Evolutionary conservation across 2,797 vertebrate species (phyloP).

Genomic region (Cyprinella venusta): DNA sequence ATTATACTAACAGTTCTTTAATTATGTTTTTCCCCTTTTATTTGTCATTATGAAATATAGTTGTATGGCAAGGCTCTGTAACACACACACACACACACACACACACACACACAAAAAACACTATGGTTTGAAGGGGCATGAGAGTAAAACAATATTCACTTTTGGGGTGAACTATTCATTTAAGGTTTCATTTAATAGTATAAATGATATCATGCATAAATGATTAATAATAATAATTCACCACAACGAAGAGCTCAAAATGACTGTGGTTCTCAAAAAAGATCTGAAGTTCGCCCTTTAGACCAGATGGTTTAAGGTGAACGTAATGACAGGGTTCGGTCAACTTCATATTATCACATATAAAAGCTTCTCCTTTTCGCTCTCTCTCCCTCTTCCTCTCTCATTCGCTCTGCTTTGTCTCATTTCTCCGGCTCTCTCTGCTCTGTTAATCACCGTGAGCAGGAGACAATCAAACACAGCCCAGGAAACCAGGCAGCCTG

Average conservation of each 20-base stretch:
- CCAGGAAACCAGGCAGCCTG: constrained; percentile 75
- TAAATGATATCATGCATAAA: constrained; percentile 1
- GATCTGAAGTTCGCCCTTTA: constrained; percentile 13
- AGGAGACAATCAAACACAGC: constrained; percentile 69
- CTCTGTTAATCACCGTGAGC: constrained; percentile 58
- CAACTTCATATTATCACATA: constrained; percentile 45
- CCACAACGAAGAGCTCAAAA: constrained; percentile 18
- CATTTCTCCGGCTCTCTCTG: constrained; percentile 38
- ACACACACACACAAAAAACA: not conserved
- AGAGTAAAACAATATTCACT: not conserved
- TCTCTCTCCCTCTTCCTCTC: constrained; percentile 34
- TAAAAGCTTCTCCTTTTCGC: constrained; percentile 40
- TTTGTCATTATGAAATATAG: not conserved
- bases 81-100: no score
- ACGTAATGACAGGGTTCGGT: constrained; percentile 46
- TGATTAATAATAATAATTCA: constrained; percentile 13
- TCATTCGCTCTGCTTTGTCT: constrained; percentile 23
- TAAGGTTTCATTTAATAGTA: not conserved
- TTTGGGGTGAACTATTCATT: not conserved
- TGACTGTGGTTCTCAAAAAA: constrained; percentile 22
- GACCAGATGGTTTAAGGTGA: constrained; percentile 44
- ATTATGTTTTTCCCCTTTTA: not conserved
- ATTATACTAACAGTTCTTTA: not conserved
- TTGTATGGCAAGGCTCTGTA: not conserved
- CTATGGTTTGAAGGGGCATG: not conserved